Evolutionary conservation across 2,113 vertebrate genomes (phyloP).

Genomic region (Hippocampus comes): DNA sequence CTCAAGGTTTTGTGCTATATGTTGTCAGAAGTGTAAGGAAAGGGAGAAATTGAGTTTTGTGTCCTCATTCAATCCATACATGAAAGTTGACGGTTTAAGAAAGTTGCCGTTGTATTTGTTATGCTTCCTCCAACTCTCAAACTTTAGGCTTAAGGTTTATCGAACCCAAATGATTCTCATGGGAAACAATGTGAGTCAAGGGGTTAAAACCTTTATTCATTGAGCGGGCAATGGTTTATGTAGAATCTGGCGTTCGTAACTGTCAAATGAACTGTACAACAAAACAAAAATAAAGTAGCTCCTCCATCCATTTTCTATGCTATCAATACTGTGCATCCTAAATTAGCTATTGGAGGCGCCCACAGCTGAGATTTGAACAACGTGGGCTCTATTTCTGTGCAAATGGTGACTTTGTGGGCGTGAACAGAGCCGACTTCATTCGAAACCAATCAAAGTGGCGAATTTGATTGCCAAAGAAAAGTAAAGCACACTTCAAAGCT

Average conservation of each 20-base stretch:
- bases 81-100: conserved; percentile 17
- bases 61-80: conserved; percentile 16
- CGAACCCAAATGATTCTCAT: not conserved
- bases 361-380: not conserved
- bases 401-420: too few relatives aligned
- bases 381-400: too few relatives aligned
- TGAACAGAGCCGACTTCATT: too few relatives aligned
- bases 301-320: too few relatives aligned
- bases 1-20: conserved; percentile 52
- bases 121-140: not conserved
- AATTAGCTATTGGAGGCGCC: too few relatives aligned
- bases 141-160: not conserved
- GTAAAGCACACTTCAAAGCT: not conserved
- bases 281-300: too few relatives aligned
- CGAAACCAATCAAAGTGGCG: too few relatives aligned
- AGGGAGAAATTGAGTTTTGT: conserved; percentile 3
- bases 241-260: not conserved
- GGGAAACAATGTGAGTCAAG: not conserved
- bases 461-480: not conserved
- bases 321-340: too few relatives aligned
- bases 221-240: not conserved
- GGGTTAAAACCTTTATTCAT: not conserved
- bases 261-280: not conserved
- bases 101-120: conserved; percentile 10
- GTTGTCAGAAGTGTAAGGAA: conserved; percentile 27